These are phyloP conservation scores for Agelastica alni DNA, from an alignment of 2,888 invertebrate genomes.

Conservation along the genomic window DNA sequence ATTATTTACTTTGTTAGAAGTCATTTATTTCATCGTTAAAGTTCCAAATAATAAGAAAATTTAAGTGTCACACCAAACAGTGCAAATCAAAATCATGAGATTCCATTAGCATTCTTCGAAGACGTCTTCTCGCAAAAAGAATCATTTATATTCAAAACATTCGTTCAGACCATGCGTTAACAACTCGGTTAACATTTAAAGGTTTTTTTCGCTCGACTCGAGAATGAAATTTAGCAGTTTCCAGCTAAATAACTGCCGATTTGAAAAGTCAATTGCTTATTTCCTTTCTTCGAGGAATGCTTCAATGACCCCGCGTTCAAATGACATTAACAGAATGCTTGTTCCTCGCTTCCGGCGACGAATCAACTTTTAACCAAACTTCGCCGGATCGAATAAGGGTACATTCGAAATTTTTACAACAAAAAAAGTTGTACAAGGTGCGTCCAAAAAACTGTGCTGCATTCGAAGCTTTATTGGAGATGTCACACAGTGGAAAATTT, in stretches of 20 bases:
- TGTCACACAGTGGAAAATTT: no score
- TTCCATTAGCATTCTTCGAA: conserved; percentile 12
- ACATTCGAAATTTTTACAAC: no score
- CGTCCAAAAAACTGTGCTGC: no score
- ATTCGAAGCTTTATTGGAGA: no score
- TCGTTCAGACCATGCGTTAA: conserved; percentile 23
- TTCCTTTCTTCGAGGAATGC: conserved; percentile 48
- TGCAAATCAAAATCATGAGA: conserved; percentile 4
- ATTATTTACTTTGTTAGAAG: no score
- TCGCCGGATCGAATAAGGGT: no score
- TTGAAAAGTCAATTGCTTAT: conserved; percentile 53
- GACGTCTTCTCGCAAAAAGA: conserved; percentile 6
- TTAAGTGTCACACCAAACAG: background rate
- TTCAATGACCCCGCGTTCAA: conserved; percentile 48
- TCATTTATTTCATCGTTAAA: no score
- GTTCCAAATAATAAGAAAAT: no score
- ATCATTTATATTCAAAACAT: conserved; percentile 23
- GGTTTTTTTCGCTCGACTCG: conserved; percentile 32
- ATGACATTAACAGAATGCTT: conserved; percentile 50
- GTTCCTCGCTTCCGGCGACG: conserved; percentile 35
- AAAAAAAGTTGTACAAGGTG: no score
- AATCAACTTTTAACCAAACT: conserved; percentile 30
- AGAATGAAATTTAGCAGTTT: conserved; percentile 42
- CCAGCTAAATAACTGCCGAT: conserved; percentile 43
- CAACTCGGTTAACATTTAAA: conserved; percentile 40